Evolutionary conservation across 1,140 invertebrate species (phyloP).

Genomic region (Cyrtorhinus lividipennis): DNA sequence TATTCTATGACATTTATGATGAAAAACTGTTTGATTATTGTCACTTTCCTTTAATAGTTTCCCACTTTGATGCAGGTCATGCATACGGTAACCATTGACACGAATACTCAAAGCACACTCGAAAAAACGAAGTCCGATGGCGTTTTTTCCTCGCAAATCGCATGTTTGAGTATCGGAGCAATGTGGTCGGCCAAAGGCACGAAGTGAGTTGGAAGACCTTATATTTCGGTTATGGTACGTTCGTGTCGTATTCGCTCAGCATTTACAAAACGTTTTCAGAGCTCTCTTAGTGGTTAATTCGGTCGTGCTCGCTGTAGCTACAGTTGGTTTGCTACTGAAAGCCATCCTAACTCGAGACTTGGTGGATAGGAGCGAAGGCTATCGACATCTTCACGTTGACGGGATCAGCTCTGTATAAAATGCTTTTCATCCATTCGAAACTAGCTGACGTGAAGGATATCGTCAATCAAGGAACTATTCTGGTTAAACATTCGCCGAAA

Average conservation of each 20-base stretch:
- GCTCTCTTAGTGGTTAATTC: neutral
- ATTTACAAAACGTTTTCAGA: neutral
- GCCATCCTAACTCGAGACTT: neutral
- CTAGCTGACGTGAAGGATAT: neutral
- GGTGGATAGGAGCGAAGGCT: slow-evolving; percentile 13
- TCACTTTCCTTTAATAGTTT: too few species aligned
- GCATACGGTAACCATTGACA: too few species aligned
- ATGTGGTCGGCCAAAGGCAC: neutral
- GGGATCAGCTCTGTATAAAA: slow-evolving; percentile 11
- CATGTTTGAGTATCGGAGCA: neutral
- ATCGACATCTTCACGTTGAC: slow-evolving; percentile 14
- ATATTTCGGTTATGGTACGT: too few species aligned
- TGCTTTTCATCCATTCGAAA: neutral
- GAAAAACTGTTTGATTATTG: too few species aligned
- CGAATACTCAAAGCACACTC: too few species aligned
- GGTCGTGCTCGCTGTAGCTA: neutral
- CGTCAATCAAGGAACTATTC: neutral
- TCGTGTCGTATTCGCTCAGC: too few species aligned
- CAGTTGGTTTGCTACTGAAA: slow-evolving; percentile 11
- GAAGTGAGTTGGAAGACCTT: too few species aligned
- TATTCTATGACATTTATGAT: too few species aligned
- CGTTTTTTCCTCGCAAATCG: neutral
- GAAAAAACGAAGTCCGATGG: too few species aligned
- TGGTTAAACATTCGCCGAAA: neutral
- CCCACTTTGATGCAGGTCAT: too few species aligned